Conservation (phyloP, 2,888 invertebrate species). For the Ganaspis brasiliensis region DNA sequence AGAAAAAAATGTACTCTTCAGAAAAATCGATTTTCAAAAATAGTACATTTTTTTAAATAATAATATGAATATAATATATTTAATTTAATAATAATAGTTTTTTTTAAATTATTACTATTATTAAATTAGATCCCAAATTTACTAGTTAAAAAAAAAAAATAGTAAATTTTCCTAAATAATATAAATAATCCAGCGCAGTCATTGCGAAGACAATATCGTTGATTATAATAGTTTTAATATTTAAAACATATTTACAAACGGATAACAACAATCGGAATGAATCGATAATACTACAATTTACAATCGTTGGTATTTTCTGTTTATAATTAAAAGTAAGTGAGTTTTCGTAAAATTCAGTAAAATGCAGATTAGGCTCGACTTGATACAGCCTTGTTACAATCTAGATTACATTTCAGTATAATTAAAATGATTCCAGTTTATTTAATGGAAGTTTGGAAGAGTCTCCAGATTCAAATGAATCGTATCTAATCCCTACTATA, state of each 20-base stretch:
- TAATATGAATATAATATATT: too few relatives aligned
- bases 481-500: neutral
- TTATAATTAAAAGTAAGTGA: neutral
- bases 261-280: constrained; percentile 31
- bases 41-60: too few relatives aligned
- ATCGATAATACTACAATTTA: constrained; percentile 7
- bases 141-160: neutral
- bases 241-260: constrained; percentile 28
- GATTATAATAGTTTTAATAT: constrained; percentile 21
- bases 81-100: neutral
- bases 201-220: constrained; percentile 21
- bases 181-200: neutral
- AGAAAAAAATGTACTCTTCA: neutral
- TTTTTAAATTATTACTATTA: neutral
- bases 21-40: neutral
- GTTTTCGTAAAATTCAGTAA: neutral
- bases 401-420: neutral
- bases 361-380: constrained; percentile 11
- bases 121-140: too few relatives aligned
- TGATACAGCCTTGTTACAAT: constrained; percentile 3
- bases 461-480: constrained; percentile 40
- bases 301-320: neutral
- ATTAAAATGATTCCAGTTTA: constrained; percentile 15
- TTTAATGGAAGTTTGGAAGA: constrained; percentile 18
- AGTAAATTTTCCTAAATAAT: constrained; percentile 6